phyloP scores from a whole-genome alignment of 2,797 vertebrate genomes.

The Sus cebifrons region DNA sequence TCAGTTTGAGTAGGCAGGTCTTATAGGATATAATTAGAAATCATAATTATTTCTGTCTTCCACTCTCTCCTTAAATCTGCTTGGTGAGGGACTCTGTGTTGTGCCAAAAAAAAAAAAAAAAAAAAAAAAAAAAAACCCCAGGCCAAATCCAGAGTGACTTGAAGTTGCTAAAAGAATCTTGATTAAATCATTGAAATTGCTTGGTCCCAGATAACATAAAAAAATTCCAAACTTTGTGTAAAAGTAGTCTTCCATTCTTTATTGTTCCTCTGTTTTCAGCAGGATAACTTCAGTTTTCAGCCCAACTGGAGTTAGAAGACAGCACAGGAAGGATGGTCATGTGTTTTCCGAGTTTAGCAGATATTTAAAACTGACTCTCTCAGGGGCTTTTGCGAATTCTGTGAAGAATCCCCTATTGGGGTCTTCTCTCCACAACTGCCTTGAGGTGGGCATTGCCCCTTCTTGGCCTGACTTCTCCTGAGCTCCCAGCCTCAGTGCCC shows the following conservation, averaged over 20 bases:
- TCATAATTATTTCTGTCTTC: constrained; percentile 48
- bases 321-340: neutral
- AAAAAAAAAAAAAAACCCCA: neutral
- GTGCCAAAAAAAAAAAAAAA: neutral
- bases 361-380: neutral
- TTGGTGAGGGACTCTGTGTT: neutral
- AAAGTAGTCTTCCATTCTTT: neutral
- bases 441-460: neutral
- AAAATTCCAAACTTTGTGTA: constrained; percentile 25
- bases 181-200: constrained; percentile 3
- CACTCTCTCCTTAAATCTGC: neutral
- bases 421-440: neutral
- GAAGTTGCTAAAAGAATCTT: neutral
- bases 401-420: neutral
- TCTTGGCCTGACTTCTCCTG: neutral
- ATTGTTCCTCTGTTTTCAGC: neutral
- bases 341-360: constrained; percentile 28
- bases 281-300: constrained; percentile 4
- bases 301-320: neutral
- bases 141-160: constrained; percentile 17
- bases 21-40: constrained; percentile 51
- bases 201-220: neutral
- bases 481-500: neutral
- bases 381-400: neutral
- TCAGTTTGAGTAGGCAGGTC: constrained; percentile 16